phyloP scores from a whole-genome alignment of 2,888 invertebrate species.

The Drosophila antonietae region DNA sequence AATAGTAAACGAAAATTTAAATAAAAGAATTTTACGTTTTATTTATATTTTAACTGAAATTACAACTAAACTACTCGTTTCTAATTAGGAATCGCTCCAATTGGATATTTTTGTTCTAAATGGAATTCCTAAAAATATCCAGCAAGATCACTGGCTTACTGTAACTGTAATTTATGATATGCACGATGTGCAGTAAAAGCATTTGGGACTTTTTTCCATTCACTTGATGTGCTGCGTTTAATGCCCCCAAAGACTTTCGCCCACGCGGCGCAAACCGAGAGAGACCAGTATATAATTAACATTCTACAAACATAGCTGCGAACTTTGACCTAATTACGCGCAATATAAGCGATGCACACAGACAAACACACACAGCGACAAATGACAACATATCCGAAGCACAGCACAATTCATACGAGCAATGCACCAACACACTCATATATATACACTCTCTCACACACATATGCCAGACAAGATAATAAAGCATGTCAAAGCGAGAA shows the following conservation, averaged over 20 bases:
- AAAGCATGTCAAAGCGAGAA: constrained; percentile 51
- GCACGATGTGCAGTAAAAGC: constrained; percentile 21
- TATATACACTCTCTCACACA: background rate
- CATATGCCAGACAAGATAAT: constrained; percentile 52
- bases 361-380: constrained; percentile 4
- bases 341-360: constrained; percentile 46
- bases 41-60: background rate
- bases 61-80: background rate
- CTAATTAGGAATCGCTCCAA: background rate
- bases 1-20: background rate
- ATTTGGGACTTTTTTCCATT: constrained; percentile 25
- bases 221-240: constrained; percentile 39
- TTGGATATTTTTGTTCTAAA: background rate
- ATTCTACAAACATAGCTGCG: constrained; percentile 66
- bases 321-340: constrained; percentile 75
- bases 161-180: constrained; percentile 14
- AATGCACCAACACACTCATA: constrained; percentile 5
- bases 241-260: constrained; percentile 51
- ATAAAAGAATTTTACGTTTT: background rate
- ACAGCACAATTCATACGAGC: constrained; percentile 32
- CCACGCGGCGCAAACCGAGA: constrained; percentile 28
- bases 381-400: constrained; percentile 5
- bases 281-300: constrained; percentile 63
- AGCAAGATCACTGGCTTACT: background rate
- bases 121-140: background rate